A percentile compares a stretch with the other conserved stretches of the same genome.
Conservation (phyloP, 1,140 invertebrate species). For the Battus philenor region DNA sequence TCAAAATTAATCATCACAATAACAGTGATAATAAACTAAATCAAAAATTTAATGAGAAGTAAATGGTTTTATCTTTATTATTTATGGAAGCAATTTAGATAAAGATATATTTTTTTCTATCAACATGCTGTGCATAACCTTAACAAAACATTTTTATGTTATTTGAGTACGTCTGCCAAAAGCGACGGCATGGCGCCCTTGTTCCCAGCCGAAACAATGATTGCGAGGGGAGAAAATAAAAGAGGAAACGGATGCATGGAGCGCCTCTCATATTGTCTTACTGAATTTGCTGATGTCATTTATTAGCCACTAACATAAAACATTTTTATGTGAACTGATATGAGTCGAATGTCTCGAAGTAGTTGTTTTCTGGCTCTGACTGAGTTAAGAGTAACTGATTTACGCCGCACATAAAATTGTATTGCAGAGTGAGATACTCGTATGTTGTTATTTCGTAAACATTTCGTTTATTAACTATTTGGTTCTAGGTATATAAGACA, state of each 20-base stretch:
- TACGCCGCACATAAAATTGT: conserved; percentile 62
- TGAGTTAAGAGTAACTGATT: conserved; percentile 57
- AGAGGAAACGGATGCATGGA: conserved; percentile 55
- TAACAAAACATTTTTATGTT: conserved; percentile 61
- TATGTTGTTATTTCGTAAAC: conserved; percentile 18
- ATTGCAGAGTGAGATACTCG: conserved; percentile 32
- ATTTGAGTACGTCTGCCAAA: conserved; percentile 52
- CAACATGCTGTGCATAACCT: conserved; percentile 25
- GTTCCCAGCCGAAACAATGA: conserved; percentile 60
- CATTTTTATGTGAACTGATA: conserved; percentile 72
- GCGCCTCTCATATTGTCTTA: conserved; percentile 71
- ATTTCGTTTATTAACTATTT: not conserved
- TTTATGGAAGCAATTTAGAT: no score
- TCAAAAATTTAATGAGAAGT: no score
- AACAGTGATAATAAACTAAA: no score
- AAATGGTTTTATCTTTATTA: no score
- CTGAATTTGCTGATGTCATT: conserved; percentile 74
- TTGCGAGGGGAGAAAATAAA: conserved; percentile 52
- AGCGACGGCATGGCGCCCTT: conserved; percentile 56
- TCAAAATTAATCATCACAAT: no score
- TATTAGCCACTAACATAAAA: conserved; percentile 76
- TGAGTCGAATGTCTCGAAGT: conserved; percentile 42
- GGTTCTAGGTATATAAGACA: no score
- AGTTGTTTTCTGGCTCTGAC: conserved; percentile 42
- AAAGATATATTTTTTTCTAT: no score